Evolutionary conservation across 2,113 vertebrate species (phyloP).

Genomic region (Hypanus sabinus): DNA sequence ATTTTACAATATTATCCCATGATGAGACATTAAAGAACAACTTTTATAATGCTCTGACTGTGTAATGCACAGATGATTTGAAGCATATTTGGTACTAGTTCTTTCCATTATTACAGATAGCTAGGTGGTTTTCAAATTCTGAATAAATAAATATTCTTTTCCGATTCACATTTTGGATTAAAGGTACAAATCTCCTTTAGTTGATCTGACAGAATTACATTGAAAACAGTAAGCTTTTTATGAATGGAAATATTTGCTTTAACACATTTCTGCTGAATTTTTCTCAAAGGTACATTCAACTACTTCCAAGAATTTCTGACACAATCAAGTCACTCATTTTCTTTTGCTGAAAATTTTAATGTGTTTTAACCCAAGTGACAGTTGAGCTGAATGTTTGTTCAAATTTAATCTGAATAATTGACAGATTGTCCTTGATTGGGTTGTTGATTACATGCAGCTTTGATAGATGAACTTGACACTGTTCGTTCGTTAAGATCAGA

Average conservation of each 20-base stretch:
- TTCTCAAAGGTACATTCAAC: not conserved
- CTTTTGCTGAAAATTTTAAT: not conserved
- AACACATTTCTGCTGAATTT: not conserved
- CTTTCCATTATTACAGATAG: conserved; percentile 9
- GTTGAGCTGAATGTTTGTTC: not conserved
- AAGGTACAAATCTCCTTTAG: conserved; percentile 12
- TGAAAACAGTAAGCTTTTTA: not conserved
- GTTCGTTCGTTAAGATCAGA: not conserved
- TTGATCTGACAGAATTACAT: not conserved
- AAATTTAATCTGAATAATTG: conserved; percentile 2
- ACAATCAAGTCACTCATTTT: not conserved
- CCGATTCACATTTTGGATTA: conserved; percentile 23
- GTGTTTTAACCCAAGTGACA: not conserved
- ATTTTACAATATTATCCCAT: conserved; percentile 5
- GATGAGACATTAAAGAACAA: not conserved
- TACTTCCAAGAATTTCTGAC: not conserved
- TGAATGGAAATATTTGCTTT: not conserved
- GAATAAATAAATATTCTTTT: conserved; percentile 33
- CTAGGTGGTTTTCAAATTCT: conserved; percentile 15
- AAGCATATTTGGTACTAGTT: conserved; percentile 17
- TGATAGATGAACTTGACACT: not conserved
- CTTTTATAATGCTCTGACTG: conserved; percentile 21
- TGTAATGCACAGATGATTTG: conserved; percentile 31
- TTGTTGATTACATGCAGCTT: not conserved
- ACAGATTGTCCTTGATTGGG: not conserved